These are phyloP conservation scores for Homarus americanus DNA, from an alignment of 1,140 invertebrate genomes.

Conservation along the genomic window DNA sequence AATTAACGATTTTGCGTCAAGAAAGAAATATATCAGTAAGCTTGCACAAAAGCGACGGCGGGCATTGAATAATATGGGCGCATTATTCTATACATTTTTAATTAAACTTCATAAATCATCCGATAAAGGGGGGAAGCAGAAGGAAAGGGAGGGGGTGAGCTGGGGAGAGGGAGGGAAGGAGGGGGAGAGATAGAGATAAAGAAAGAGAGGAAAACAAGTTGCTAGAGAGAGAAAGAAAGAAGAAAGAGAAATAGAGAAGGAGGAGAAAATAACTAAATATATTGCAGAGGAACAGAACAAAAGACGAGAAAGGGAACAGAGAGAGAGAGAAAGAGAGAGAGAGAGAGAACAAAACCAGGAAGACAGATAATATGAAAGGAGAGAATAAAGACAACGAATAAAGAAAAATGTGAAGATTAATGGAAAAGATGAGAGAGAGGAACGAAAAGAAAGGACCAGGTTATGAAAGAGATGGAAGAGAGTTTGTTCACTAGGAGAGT, in stretches of 20 bases:
- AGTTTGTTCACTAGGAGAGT: too few species aligned
- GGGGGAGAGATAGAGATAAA: constrained; percentile 53
- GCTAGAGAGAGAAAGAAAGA: background rate
- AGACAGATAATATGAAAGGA: background rate
- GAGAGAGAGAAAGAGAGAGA: background rate
- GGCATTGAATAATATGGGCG: constrained; percentile 72
- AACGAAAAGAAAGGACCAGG: too few species aligned
- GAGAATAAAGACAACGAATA: too few species aligned
- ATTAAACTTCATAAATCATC: constrained; percentile 73
- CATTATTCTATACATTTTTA: constrained; percentile 75
- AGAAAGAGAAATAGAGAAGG: background rate
- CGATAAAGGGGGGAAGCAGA: constrained; percentile 40
- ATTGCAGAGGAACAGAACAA: too few species aligned
- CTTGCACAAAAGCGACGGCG: constrained; percentile 69
- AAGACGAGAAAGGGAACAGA: too few species aligned
- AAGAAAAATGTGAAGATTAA: too few species aligned
- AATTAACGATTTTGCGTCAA: constrained; percentile 74
- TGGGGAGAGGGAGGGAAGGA: constrained; percentile 29
- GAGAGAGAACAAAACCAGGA: background rate
- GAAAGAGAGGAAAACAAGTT: constrained; percentile 23
- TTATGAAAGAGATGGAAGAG: too few species aligned
- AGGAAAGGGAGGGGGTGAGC: constrained; percentile 14
- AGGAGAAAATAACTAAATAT: background rate
- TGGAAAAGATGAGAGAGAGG: too few species aligned
- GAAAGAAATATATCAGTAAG: constrained; percentile 71